Base-by-base conservation (phyloP, 2,113 vertebrate species). In the Istiophorus platypterus region DNA sequence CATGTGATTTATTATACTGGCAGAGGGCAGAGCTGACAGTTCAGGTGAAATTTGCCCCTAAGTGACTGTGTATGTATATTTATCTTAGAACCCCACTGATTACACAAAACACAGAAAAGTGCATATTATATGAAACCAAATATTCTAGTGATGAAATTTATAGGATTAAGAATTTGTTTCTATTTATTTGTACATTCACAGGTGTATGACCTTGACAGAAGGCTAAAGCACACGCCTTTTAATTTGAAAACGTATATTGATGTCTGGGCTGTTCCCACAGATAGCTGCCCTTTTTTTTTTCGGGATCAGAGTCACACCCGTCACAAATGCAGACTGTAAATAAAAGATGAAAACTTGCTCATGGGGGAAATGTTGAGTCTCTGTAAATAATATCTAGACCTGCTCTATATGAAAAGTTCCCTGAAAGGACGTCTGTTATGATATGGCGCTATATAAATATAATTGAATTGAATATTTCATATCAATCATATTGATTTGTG, bases 181-280 rank as follows among this genome's bases (percentile, higher is more conserved):
- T 14, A 5, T 22, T 22, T 67, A 59, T 20, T 22, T 67, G 68
- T 20, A 2, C 59, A 37, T 39, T 71, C 24, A 57, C 75, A 78
- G 20, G n/a, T 63, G 52, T 72, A 15, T 71, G 74, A 47, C 84
- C 78, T 92, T 89, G 72, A 42, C 27, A 15, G 52, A 57, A 52
- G 5, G 26, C 68, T 57, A 37, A 74, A 42, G 37, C 1, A 12
- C 9, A 52, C 15, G 70, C 52, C 1, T 59, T 82, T 54, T 54
- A 24, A 79, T 65, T 54, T 84, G 89, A 92, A 91, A 92, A 90
- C 80, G 71, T 24, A 73, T 20, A 24, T 47, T 5, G 29, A 83
- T 24, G 80, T 80, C 91, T 91, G 90, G 39, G 49, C 74, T 85
- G n/a, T 92, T 93, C 91, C 78, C 90, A 89, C 71, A 76, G 80